Evolutionary conservation across 1,140 invertebrate species (phyloP), one percentile per base, ranked within the genome.

Genomic region (Andrena cerasifolii): DNA sequence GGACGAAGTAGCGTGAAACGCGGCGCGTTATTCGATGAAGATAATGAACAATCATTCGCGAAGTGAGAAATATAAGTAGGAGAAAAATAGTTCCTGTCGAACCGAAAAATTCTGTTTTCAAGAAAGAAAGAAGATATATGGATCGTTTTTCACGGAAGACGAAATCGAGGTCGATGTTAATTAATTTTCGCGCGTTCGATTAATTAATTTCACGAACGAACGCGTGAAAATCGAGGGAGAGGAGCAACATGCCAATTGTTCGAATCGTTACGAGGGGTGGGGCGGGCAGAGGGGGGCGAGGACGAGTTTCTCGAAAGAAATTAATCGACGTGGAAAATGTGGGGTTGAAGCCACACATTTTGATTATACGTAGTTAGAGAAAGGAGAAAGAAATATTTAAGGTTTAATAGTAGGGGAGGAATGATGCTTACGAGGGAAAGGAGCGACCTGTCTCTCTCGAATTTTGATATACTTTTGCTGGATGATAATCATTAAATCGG

Each of bases 341-440:
- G 31, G 33, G 1, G 14, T 53, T 53, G n/a, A 67, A 36, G 54
- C 4, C 49, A 18, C 16, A 49, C 5, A 36, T 16, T 16, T 51
- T 24, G 14, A 47, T 24, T 43, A 40, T n/a, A 31, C 31, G 54
- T 71, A 71, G 67, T 71, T 71, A 71, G 67, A 71, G 21, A 56
- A 18, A 21, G 12, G 18, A 58, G 40, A 56, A 21, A 21, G 16
- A 14, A 47, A 36, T 36, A 28, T 43, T 7, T 28, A 58, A 70
- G 10, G 49, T 68, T 68, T 68, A 59, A 58, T 14, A 40, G 54
- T 40, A 14, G 56, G 53, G 5, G 18, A 21, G 49, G 14, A 21
- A 36, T 53, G 33, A 54, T 67, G 28, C 47, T 49, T n/a, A 3
- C 10, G 10, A 40, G 10, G 36, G 36, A 40, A 40, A 10, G 36